Evolutionary conservation across 2,113 vertebrate genomes (phyloP).

Genomic region (Rutilus rutilus): DNA sequence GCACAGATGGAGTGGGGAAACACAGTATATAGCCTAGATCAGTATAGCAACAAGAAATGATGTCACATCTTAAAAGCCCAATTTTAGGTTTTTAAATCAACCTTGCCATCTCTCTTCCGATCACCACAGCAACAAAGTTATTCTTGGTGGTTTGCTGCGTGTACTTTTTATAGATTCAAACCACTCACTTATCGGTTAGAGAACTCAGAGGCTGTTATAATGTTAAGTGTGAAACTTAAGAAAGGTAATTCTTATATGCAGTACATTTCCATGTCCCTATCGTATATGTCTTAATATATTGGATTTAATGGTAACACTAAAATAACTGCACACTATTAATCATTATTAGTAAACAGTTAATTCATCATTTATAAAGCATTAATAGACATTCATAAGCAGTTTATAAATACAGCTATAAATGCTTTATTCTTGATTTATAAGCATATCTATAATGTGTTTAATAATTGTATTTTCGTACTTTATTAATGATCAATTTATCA

Average conservation of each 20-base stretch:
- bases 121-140: constrained; percentile 50
- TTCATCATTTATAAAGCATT: too few species aligned
- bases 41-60: constrained; percentile 10
- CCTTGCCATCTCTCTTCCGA: constrained; percentile 1
- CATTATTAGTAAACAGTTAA: too few species aligned
- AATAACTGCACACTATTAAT: too few species aligned
- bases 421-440: too few species aligned
- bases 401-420: too few species aligned
- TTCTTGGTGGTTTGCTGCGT: constrained; percentile 28
- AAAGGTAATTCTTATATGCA: neutral
- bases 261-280: neutral
- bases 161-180: neutral
- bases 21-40: neutral
- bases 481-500: too few species aligned
- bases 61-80: neutral
- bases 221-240: neutral
- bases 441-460: too few species aligned
- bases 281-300: neutral
- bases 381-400: too few species aligned
- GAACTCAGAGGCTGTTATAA: neutral
- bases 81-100: neutral
- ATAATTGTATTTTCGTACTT: too few species aligned
- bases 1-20: neutral
- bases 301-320: too few species aligned
- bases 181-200: neutral